Conservation (phyloP, 2,797 vertebrate species). For the Spinus olivaceus region DNA sequence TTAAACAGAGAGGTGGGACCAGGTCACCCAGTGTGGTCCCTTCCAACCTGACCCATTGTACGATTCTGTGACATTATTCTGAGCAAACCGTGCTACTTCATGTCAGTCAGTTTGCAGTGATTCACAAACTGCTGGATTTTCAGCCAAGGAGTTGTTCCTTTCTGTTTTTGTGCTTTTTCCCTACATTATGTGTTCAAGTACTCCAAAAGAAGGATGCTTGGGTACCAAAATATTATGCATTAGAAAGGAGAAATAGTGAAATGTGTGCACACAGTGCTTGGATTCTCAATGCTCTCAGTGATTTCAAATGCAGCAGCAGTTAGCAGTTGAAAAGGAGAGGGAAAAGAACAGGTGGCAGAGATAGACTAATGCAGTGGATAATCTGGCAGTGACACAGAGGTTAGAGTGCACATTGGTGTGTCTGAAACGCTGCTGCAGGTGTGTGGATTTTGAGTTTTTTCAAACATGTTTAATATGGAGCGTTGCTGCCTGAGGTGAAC, state of each 20-base stretch:
- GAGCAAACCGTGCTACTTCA: not conserved
- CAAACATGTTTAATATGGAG: not conserved
- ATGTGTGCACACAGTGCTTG: not conserved
- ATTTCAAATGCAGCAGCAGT: not conserved
- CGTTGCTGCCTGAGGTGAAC: not conserved
- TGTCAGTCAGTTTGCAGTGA: not conserved
- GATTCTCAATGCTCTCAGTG: not conserved
- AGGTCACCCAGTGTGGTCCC: not conserved
- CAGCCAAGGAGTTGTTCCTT: not conserved
- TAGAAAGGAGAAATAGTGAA: not conserved
- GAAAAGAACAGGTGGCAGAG: not conserved
- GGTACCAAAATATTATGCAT: not conserved
- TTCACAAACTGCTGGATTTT: not conserved
- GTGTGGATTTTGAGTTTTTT: not conserved
- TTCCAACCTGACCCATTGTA: not conserved
- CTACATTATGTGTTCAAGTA: not conserved
- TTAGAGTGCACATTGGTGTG: not conserved
- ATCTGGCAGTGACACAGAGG: not conserved
- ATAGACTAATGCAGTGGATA: not conserved
- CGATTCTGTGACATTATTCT: not conserved
- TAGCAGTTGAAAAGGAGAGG: not conserved
- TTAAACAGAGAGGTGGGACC: not conserved
- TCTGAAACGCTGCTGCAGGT: not conserved
- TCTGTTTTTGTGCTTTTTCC: not conserved
- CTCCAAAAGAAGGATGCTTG: not conserved